These are phyloP conservation scores for Mythimna ferrago DNA, from an alignment of 2,888 invertebrate genomes.

Conservation along the genomic window DNA sequence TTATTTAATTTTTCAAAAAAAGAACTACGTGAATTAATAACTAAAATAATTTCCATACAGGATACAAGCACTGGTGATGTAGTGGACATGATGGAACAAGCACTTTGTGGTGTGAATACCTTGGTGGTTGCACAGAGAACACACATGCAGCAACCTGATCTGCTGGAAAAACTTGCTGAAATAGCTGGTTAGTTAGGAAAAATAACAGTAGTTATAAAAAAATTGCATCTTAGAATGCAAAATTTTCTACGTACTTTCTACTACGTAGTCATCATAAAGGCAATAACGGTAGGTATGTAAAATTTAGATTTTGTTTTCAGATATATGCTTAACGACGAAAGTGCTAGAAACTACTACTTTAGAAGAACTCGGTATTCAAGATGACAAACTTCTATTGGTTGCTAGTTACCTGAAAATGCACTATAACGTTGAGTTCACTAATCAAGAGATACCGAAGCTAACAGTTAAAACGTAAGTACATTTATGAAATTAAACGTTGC, in stretches of 20 bases:
- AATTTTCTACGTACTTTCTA: background rate
- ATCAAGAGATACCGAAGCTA: conserved; percentile 27
- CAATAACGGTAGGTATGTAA: background rate
- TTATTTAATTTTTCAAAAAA: background rate
- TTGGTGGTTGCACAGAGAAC: conserved; percentile 38
- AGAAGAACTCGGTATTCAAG: conserved; percentile 52
- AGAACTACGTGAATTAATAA: background rate
- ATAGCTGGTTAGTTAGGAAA: conserved; percentile 56
- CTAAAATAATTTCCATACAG: conserved; percentile 11
- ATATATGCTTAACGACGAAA: conserved; percentile 39
- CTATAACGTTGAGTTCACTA: conserved; percentile 40
- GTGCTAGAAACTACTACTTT: conserved; percentile 35
- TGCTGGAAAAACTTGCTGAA: conserved; percentile 58
- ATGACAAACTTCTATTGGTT: conserved; percentile 40
- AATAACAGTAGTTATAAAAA: background rate
- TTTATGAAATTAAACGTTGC: background rate
- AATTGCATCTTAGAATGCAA: background rate
- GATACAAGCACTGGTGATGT: conserved; percentile 7
- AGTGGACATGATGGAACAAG: conserved; percentile 55
- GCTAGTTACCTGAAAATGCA: conserved; percentile 40
- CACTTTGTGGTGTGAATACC: conserved; percentile 45
- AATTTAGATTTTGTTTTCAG: conserved; percentile 29
- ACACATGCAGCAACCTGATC: conserved; percentile 15
- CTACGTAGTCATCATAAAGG: too few relatives aligned
- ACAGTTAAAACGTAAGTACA: conserved; percentile 48